Base-by-base conservation (phyloP, 2,797 vertebrate genomes). In the Phrynocephalus guinanensis region DNA sequence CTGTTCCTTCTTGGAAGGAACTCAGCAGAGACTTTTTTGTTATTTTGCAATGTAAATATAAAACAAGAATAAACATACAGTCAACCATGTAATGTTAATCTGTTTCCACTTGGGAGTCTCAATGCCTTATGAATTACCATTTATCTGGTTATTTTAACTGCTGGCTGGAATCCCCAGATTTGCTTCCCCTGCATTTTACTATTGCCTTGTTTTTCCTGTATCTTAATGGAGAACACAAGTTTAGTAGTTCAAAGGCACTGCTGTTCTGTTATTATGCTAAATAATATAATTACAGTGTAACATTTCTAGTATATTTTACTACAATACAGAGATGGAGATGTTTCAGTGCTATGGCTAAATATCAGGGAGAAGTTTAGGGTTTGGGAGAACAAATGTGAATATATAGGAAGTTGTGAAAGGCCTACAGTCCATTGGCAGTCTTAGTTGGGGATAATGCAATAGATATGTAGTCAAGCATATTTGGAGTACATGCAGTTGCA, bases 31-130 rank as follows among this genome's bases (percentile, higher is more conserved):
- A 85, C 60, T 33, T 1, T 38, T 84, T 2, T 5, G 88, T 87
- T 87, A 26, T 89, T 90, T 88, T 50, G 5, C 78, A 86, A 71
- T 70, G 28, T 84, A 94, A 89, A 85, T 3, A 18, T 72, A 86
- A 94, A 94, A 82, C 84, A 91, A 88, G 79, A 56, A 80, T 70
- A 82, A 82, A 82, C 38, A 68, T 38, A 70, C 10, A 80, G 30
- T 50, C 26, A 90, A 77, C 26, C 38, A 2, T 83, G 26, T 87
- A 85, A 92, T 89, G 76, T 24, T 18, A 87, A 28, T 7, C 68
- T 90, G 3, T 91, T 83, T 26, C 79, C 82, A 84, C 30, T 85
- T n/a, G 15, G 90, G 82, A 84, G 82, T 89, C 20, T 68, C 83
- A 38, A 6, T 89, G 44, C 24, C 86, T 90, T 91, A 87, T 33